These are phyloP conservation scores for Corythucha ciliata DNA, from an alignment of 2,888 invertebrate species.

Conservation along the genomic window DNA sequence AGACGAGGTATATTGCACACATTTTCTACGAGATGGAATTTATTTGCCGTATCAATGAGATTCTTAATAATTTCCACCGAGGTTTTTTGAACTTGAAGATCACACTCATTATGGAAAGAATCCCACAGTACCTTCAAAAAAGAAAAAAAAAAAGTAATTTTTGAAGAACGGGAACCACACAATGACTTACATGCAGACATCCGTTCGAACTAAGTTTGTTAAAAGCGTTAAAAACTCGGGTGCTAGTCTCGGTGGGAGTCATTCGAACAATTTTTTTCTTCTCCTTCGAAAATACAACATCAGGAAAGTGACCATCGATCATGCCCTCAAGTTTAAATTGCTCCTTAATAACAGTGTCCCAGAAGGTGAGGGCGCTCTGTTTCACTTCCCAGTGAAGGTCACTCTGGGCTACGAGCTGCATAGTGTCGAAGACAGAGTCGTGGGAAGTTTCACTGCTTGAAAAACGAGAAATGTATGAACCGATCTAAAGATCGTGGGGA, in stretches of 20 bases:
- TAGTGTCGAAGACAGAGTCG: conserved; percentile 17
- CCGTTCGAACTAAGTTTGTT: conserved; percentile 58
- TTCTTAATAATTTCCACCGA: conserved; percentile 49
- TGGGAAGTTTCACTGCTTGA: too few relatives aligned
- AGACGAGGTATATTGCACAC: background rate
- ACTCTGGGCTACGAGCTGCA: conserved; percentile 22
- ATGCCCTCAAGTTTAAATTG: conserved; percentile 72
- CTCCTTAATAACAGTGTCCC: conserved; percentile 58
- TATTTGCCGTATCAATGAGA: conserved; percentile 48
- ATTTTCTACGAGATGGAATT: conserved; percentile 46
- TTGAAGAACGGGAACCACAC: background rate
- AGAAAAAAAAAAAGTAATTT: conserved; percentile 9
- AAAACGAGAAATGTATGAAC: too few relatives aligned
- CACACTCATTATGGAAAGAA: conserved; percentile 57
- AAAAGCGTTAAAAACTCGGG: conserved; percentile 54
- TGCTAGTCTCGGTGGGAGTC: conserved; percentile 56
- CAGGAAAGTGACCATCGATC: conserved; percentile 70
- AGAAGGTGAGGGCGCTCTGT: conserved; percentile 58
- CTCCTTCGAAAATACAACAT: conserved; percentile 69
- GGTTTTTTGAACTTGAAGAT: conserved; percentile 58
- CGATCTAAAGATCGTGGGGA: too few relatives aligned
- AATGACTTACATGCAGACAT: conserved; percentile 51
- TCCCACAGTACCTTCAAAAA: conserved; percentile 48
- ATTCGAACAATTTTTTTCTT: conserved; percentile 65
- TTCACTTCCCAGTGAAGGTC: conserved; percentile 81